These are phyloP conservation scores for Pelagia noctiluca DNA, from an alignment of 30 jellyfish, hydroid and myxozoan genomes.

Conservation along the genomic window DNA sequence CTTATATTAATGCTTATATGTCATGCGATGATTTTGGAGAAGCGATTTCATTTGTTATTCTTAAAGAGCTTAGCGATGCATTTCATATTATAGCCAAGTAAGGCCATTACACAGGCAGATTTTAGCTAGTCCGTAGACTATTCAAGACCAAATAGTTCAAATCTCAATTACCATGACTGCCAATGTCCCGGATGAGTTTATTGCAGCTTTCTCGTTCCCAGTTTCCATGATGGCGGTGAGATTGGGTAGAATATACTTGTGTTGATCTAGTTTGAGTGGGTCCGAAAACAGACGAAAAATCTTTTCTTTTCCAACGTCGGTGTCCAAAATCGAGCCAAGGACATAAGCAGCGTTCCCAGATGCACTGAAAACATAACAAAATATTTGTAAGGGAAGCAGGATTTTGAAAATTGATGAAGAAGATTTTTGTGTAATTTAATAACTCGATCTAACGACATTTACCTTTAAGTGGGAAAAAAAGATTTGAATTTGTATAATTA, in stretches of 20 bases:
- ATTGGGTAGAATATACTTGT: constrained; percentile 73
- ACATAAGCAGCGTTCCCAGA: constrained; percentile 94
- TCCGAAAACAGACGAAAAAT: constrained; percentile 61
- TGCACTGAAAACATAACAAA: constrained; percentile 40
- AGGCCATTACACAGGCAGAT: too few species aligned
- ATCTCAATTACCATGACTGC: constrained; percentile 79
- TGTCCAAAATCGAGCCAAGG: constrained; percentile 86
- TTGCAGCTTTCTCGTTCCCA: constrained; percentile 72
- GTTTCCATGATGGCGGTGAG: constrained; percentile 84
- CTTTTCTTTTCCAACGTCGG: constrained; percentile 82
- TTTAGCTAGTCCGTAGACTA: too few species aligned
- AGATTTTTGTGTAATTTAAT: too few species aligned
- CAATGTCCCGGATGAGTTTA: constrained; percentile 89
- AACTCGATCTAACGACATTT: too few species aligned
- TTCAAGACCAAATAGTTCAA: not conserved
- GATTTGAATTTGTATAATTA: too few species aligned
- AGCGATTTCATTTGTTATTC: too few species aligned
- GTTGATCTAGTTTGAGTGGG: constrained; percentile 63
- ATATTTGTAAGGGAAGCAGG: not conserved
- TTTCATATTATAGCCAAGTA: too few species aligned
- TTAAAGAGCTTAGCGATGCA: too few species aligned
- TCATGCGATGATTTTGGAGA: too few species aligned
- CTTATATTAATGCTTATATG: too few species aligned
- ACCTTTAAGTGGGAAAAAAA: too few species aligned
- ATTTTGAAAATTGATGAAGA: too few species aligned